Conservation (phyloP, 1,140 invertebrate genomes). For the Limonius californicus region DNA sequence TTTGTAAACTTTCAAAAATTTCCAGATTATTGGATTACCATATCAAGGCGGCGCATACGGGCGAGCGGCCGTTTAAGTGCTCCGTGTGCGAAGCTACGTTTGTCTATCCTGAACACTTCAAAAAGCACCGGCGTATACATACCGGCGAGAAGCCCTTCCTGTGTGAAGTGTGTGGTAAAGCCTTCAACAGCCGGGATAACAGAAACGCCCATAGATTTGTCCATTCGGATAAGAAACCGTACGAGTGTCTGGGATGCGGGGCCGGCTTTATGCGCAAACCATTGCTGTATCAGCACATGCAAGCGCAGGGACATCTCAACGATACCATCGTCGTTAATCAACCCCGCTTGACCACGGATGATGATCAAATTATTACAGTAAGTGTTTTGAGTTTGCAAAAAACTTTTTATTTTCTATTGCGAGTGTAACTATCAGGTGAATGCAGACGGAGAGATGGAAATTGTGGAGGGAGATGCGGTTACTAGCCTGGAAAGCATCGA, state of each 20-base stretch:
- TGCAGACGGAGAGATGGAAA: conserved; percentile 40
- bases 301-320: conserved; percentile 59
- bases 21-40: conserved; percentile 73
- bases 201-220: conserved; percentile 80
- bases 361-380: conserved; percentile 51
- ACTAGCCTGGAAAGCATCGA: conserved; percentile 36
- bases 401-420: background rate
- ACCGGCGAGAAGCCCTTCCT: conserved; percentile 71
- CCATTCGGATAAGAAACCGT: conserved; percentile 82
- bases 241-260: conserved; percentile 76
- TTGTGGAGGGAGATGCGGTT: conserved; percentile 30
- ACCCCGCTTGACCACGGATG: conserved; percentile 61
- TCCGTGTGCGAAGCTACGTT: conserved; percentile 70
- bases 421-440: conserved; percentile 33
- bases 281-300: conserved; percentile 74
- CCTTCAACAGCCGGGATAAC: conserved; percentile 79
- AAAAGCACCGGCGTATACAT: conserved; percentile 77
- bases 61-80: conserved; percentile 73
- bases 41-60: conserved; percentile 74
- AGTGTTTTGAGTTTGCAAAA: conserved; percentile 2
- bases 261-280: conserved; percentile 81
- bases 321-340: conserved; percentile 78
- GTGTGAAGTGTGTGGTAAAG: conserved; percentile 84
- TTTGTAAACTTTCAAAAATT: background rate
- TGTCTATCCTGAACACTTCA: conserved; percentile 79